A percentile compares a stretch with the other conserved stretches of the same genome.
Evolutionary conservation across 1,140 invertebrate genomes (phyloP).

Genomic region (Aradophagus sp.): DNA sequence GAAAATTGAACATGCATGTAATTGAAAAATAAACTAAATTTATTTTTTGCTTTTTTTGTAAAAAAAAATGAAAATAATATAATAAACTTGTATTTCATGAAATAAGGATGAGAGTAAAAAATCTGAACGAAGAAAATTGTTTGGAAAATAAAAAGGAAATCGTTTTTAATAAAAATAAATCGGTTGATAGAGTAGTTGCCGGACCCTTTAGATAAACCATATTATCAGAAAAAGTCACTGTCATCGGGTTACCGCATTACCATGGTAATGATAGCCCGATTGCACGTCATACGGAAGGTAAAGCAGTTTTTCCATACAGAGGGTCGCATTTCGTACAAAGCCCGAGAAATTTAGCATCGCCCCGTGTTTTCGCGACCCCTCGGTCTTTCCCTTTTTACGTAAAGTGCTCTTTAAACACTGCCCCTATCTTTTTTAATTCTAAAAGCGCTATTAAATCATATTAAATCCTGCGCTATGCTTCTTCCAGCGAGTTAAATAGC

Average conservation of each 20-base stretch:
- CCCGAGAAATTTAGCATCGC: constrained; percentile 47
- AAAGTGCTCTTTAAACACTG: constrained; percentile 53
- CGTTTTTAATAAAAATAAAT: too few relatives aligned
- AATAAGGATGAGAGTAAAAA: background rate
- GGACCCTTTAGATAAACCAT: constrained; percentile 15
- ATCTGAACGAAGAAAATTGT: background rate
- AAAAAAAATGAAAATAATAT: too few relatives aligned
- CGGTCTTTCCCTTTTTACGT: constrained; percentile 35
- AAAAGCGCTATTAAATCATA: constrained; percentile 37
- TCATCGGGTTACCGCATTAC: constrained; percentile 50
- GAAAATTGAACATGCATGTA: too few relatives aligned
- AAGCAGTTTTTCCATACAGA: constrained; percentile 20
- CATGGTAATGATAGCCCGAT: constrained; percentile 46
- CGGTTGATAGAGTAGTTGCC: constrained; percentile 8
- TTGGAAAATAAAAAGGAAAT: background rate
- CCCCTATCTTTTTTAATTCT: constrained; percentile 44
- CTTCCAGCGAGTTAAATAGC: constrained; percentile 32
- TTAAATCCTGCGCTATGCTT: constrained; percentile 37
- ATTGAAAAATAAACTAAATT: too few relatives aligned
- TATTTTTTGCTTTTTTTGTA: too few relatives aligned
- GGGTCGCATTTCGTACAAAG: constrained; percentile 44
- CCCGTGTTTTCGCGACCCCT: constrained; percentile 50
- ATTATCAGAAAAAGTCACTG: constrained; percentile 44
- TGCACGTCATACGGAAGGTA: constrained; percentile 26
- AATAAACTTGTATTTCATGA: too few relatives aligned